Conservation (phyloP, 1,140 invertebrate genomes). For the Samia ricini region DNA sequence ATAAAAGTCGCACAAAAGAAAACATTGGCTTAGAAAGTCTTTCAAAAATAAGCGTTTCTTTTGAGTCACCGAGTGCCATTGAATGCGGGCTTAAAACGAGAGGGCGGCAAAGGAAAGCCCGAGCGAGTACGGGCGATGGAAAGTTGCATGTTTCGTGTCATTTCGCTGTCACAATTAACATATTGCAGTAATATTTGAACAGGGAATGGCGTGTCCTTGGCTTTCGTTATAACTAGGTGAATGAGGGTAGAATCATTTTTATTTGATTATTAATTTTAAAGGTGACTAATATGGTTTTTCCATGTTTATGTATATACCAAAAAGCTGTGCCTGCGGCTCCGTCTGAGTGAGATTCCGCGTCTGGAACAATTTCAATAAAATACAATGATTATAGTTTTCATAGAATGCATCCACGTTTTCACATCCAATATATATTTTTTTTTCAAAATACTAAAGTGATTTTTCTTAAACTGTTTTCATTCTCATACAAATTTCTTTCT, state of each 20-base stretch:
- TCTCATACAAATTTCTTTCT: too few relatives aligned
- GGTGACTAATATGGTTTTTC: not conserved
- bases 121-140: constrained; percentile 13
- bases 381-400: too few relatives aligned
- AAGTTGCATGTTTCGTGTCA: constrained; percentile 27
- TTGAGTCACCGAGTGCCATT: not conserved
- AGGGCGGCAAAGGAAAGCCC: constrained; percentile 14
- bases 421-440: too few relatives aligned
- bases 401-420: too few relatives aligned
- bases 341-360: too few relatives aligned
- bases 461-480: too few relatives aligned
- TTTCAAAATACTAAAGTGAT: too few relatives aligned
- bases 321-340: not conserved
- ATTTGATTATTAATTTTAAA: not conserved
- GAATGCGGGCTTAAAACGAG: constrained; percentile 7
- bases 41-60: not conserved
- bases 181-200: constrained; percentile 8
- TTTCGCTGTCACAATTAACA: constrained; percentile 6
- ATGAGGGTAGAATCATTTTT: not conserved
- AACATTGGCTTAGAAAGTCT: not conserved
- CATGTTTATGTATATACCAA: not conserved
- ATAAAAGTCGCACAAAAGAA: not conserved
- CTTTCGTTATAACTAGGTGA: constrained; percentile 3
- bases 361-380: too few relatives aligned
- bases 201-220: constrained; percentile 8